phyloP scores from a whole-genome alignment of 2,113 vertebrate species.

The Cryptomyrus ogoouensis region DNA sequence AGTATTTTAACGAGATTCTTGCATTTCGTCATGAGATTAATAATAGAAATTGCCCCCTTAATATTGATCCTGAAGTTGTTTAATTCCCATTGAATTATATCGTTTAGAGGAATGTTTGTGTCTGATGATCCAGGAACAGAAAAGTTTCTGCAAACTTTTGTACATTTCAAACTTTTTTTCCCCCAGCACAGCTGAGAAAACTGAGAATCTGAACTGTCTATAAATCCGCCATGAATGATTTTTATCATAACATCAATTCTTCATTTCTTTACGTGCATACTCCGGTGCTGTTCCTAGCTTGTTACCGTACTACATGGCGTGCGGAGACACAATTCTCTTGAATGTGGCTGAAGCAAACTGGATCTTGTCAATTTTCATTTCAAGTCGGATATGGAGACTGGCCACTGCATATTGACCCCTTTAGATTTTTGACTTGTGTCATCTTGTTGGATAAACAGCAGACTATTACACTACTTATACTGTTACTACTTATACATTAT shows the following conservation, averaged over 20 bases:
- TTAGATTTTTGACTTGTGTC: background rate
- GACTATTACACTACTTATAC: background rate
- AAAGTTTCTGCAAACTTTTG: background rate
- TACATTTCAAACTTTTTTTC: background rate
- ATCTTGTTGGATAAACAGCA: background rate
- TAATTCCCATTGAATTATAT: conserved; percentile 12
- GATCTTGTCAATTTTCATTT: background rate
- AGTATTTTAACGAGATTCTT: background rate
- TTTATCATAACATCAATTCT: background rate
- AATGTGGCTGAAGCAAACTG: background rate
- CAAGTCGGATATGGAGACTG: background rate
- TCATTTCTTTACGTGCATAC: background rate
- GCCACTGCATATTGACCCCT: background rate
- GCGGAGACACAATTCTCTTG: background rate
- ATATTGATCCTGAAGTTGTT: conserved; percentile 2
- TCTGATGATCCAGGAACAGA: background rate
- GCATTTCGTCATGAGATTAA: background rate
- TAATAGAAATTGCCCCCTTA: background rate
- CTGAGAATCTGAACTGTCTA: background rate
- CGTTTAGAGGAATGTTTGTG: background rate
- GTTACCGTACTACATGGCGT: background rate
- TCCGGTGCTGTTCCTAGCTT: background rate
- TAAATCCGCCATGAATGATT: background rate
- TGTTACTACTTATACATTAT: background rate
- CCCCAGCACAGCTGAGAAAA: background rate